These are phyloP conservation scores for Stichodactyla helianthus DNA, from an alignment of 64 coral and sea anemone species.

Conservation along the genomic window DNA sequence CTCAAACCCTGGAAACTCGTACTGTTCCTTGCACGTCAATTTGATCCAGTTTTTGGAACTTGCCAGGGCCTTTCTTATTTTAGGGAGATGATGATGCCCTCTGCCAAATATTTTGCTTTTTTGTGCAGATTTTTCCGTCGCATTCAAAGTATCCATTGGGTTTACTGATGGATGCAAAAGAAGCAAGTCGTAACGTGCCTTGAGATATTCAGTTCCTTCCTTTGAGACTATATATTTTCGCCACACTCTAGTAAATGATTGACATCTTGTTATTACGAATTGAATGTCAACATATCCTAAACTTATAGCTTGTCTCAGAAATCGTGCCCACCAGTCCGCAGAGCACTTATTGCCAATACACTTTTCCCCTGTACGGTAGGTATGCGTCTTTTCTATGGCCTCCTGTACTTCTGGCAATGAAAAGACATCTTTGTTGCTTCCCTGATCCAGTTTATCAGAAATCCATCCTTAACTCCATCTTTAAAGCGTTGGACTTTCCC, in stretches of 20 bases:
- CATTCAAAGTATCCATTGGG: background rate
- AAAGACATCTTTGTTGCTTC: slow-evolving; percentile 30
- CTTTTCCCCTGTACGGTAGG: slow-evolving; percentile 14
- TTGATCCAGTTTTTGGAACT: background rate
- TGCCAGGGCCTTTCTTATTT: background rate
- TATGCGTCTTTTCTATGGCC: slow-evolving; percentile 1
- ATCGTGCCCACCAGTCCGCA: slow-evolving; percentile 28
- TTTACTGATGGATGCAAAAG: background rate
- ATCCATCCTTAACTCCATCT: slow-evolving; percentile 15
- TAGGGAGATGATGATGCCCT: background rate
- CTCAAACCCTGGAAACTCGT: background rate
- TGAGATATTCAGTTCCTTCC: background rate
- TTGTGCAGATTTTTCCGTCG: background rate
- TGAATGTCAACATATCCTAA: slow-evolving; percentile 25
- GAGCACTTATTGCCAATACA: background rate
- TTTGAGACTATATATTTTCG: background rate
- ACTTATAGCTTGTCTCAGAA: slow-evolving; percentile 30
- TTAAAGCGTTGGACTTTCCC: background rate
- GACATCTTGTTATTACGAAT: background rate
- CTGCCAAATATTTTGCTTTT: background rate
- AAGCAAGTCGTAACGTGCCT: background rate
- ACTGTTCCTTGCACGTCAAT: background rate
- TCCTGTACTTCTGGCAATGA: slow-evolving; percentile 32
- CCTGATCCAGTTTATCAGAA: slow-evolving; percentile 33
- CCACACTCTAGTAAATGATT: background rate